These are phyloP conservation scores for Dasypus novemcinctus DNA, from an alignment of 2,113 vertebrate species.

Conservation along the genomic window DNA sequence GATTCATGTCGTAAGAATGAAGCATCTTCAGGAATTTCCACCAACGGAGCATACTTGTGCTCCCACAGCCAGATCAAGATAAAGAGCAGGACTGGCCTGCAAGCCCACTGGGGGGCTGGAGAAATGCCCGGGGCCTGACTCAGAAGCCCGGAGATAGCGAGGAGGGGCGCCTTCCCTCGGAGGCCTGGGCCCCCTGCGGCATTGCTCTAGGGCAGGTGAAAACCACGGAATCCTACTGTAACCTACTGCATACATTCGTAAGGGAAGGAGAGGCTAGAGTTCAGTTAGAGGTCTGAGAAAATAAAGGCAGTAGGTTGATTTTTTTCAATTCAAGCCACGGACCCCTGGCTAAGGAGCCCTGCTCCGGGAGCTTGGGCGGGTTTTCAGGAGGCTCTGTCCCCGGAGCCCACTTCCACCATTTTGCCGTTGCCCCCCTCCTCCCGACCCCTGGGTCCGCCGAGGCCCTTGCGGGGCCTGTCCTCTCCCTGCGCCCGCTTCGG, in stretches of 20 bases:
- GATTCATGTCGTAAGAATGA: background rate
- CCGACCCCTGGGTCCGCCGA: background rate
- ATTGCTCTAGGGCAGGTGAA: background rate
- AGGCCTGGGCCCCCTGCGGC: background rate
- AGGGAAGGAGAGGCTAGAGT: no score
- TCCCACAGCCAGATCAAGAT: no score
- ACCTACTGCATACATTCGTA: no score
- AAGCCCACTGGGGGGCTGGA: background rate
- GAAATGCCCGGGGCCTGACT: background rate
- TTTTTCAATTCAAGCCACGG: no score
- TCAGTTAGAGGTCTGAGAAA: no score
- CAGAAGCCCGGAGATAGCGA: background rate
- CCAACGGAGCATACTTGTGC: background rate
- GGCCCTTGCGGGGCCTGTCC: background rate
- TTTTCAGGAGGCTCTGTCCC: background rate
- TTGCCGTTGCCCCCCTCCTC: background rate
- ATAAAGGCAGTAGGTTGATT: no score
- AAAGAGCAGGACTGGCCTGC: background rate
- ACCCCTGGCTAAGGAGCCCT: background rate
- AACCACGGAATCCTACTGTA: no score
- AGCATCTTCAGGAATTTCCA: background rate
- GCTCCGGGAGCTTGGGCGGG: background rate
- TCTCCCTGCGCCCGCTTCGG: background rate
- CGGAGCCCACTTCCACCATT: background rate
- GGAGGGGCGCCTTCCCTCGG: fast-evolving